Evolutionary conservation across 2,888 invertebrate genomes (phyloP).

Genomic region (Pheosia tremula): DNA sequence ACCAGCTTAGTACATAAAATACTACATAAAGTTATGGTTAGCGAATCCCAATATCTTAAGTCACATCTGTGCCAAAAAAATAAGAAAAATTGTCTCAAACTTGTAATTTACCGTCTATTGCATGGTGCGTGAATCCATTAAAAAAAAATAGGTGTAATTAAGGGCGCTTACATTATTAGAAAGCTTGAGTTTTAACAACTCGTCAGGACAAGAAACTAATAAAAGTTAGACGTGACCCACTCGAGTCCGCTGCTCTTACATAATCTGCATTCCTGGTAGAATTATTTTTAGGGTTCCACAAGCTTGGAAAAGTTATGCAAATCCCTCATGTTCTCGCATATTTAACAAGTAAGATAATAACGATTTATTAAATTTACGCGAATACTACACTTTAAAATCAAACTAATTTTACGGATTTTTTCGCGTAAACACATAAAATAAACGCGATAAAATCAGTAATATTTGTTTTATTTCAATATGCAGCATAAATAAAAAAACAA

Average conservation of each 20-base stretch:
- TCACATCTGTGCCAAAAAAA: neutral
- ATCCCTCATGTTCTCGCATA: too few relatives aligned
- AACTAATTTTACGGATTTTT: too few relatives aligned
- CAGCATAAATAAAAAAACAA: too few relatives aligned
- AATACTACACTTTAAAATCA: too few relatives aligned
- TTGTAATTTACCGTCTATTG: neutral
- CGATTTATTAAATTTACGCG: too few relatives aligned
- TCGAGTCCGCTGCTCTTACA: constrained; percentile 13
- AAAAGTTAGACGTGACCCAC: constrained; percentile 59
- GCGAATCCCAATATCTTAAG: too few relatives aligned
- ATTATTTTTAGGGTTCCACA: constrained; percentile 21
- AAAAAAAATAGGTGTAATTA: constrained; percentile 20
- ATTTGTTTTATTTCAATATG: too few relatives aligned
- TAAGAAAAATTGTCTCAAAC: neutral
- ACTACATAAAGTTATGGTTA: too few relatives aligned
- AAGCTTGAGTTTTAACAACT: constrained; percentile 36
- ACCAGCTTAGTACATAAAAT: too few relatives aligned
- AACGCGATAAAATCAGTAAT: too few relatives aligned
- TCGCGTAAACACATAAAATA: too few relatives aligned
- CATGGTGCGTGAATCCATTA: neutral
- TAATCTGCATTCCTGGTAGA: constrained; percentile 48
- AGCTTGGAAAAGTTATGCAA: neutral
- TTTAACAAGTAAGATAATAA: too few relatives aligned
- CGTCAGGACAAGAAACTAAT: constrained; percentile 49
- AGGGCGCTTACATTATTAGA: constrained; percentile 26